Evolutionary conservation across 2,888 invertebrate genomes (phyloP).

Genomic region (Aphrophora alni): DNA sequence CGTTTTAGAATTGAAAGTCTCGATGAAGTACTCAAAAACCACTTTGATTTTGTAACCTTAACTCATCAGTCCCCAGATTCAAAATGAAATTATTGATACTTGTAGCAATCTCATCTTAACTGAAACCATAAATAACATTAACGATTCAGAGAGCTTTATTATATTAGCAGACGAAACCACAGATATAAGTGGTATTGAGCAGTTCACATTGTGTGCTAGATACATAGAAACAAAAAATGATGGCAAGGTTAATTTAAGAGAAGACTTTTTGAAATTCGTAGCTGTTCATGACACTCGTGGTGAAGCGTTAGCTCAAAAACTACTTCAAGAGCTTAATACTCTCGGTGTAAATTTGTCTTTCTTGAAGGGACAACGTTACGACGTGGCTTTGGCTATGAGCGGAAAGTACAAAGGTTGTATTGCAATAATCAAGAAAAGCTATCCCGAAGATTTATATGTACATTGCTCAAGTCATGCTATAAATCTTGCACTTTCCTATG

Average conservation of each 20-base stretch:
- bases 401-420: neutral
- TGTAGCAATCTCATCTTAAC: no score
- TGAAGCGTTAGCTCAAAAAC: neutral
- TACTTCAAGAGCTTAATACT: neutral
- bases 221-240: no score
- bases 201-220: no score
- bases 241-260: neutral
- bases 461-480: neutral
- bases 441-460: neutral
- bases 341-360: neutral
- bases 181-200: no score
- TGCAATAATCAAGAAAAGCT: neutral
- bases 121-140: no score
- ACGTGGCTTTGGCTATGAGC: neutral
- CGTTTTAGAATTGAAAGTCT: no score
- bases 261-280: slow-evolving; percentile 4
- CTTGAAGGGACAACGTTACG: neutral
- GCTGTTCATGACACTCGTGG: neutral
- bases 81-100: no score
- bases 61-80: no score
- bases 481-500: neutral
- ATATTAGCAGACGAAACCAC: no score
- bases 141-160: no score
- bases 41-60: no score
- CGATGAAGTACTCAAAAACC: no score